Percentiles rank a stretch among this genome's conserved stretches.
These are phyloP conservation scores for Phyllopteryx taeniolatus DNA, from an alignment of 2,113 vertebrate species.

Conservation along the genomic window DNA sequence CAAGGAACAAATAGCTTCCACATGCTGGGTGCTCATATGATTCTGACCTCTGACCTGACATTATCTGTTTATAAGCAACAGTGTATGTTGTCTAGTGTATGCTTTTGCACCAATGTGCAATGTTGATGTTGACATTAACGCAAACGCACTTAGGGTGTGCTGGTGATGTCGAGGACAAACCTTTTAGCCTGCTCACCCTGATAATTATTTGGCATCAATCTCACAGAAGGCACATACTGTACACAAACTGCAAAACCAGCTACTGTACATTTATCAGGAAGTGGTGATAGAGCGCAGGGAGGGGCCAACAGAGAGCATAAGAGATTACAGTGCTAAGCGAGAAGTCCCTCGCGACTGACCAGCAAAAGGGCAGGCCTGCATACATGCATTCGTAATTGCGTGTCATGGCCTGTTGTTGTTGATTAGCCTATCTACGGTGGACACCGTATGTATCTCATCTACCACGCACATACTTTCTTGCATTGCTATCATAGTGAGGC, in stretches of 20 bases:
- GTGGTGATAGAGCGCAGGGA: constrained; percentile 2
- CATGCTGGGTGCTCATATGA: constrained; percentile 12
- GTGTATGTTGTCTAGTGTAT: constrained; percentile 5
- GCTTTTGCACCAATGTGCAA: constrained; percentile 19
- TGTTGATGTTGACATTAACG: constrained; percentile 16
- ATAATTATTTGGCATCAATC: constrained; percentile 58
- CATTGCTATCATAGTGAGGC: too few relatives aligned
- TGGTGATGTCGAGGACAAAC: constrained; percentile 41
- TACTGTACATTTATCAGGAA: constrained; percentile 21
- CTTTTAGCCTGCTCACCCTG: constrained; percentile 56
- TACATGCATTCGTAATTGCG: constrained; percentile 2
- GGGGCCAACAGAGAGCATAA: constrained; percentile 3
- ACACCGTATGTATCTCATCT: too few relatives aligned
- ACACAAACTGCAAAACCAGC: constrained; percentile 30
- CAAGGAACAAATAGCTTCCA: constrained; percentile 9
- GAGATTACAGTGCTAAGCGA: constrained; percentile 38
- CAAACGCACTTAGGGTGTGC: constrained; percentile 27
- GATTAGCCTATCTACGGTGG: too few relatives aligned
- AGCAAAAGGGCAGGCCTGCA: constrained; percentile 14
- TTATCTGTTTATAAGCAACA: constrained; percentile 15
- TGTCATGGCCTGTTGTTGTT: neutral
- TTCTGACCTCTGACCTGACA: constrained; percentile 16
- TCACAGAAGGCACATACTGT: constrained; percentile 24
- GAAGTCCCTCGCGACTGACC: constrained; percentile 27
- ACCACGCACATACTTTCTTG: too few relatives aligned